phyloP scores from a whole-genome alignment of 2,888 invertebrate genomes.

The Synergus itoensis region DNA sequence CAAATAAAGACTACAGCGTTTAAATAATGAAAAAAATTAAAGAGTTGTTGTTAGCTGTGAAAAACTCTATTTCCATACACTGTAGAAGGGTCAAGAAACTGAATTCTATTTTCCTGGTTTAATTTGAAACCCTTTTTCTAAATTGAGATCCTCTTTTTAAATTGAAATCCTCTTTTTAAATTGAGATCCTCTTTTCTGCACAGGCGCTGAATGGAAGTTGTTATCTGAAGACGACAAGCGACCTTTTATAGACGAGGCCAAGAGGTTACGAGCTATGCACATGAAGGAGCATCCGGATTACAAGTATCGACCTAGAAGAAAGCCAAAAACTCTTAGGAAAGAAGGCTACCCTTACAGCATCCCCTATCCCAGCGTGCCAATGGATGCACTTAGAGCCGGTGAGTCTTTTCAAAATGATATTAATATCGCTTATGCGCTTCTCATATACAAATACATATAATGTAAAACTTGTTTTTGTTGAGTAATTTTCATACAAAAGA shows the following conservation, averaged over 20 bases:
- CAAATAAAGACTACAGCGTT: constrained; percentile 23
- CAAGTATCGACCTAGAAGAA: constrained; percentile 94
- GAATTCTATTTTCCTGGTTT: constrained; percentile 11
- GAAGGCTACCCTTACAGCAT: constrained; percentile 96
- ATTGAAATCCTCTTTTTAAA: constrained; percentile 9
- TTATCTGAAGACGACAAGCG: constrained; percentile 96
- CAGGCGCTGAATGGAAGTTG: constrained; percentile 97
- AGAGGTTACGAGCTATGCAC: constrained; percentile 94
- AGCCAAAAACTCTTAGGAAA: constrained; percentile 92
- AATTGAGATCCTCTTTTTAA: not conserved
- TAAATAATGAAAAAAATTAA: constrained; percentile 26
- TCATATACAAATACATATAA: not conserved
- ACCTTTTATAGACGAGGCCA: constrained; percentile 98
- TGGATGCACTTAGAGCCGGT: constrained; percentile 93
- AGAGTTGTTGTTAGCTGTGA: constrained; percentile 19
- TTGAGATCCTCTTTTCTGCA: constrained; percentile 52
- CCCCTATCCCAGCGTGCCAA: constrained; percentile 94
- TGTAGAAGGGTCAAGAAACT: constrained; percentile 11
- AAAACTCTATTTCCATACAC: constrained; percentile 36
- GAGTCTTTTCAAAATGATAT: constrained; percentile 70
- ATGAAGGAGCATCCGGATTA: constrained; percentile 98
- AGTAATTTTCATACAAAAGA: constrained; percentile 34
- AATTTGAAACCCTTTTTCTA: not conserved
- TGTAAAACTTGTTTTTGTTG: constrained; percentile 36
- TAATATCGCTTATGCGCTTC: constrained; percentile 35